Evolutionary conservation across 2,888 invertebrate genomes (phyloP), one percentile per base, ranked within the genome.

Genomic region (Aproaerema taeniolella): DNA sequence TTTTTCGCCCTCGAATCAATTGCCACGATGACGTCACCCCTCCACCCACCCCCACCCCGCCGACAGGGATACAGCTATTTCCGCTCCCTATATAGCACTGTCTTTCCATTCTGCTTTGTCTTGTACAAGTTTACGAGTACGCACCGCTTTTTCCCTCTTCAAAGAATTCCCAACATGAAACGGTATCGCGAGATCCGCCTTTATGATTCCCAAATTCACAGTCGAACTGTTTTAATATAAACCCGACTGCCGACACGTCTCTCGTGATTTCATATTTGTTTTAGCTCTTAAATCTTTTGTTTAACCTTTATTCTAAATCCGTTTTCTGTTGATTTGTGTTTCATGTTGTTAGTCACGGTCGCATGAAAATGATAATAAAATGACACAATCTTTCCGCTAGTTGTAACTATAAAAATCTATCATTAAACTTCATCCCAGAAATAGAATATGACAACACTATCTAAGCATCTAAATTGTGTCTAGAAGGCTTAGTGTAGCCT

Each of bases 1-100:
- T 79, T 78, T 78, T 81, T 74, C 76, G 73, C 73, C 73, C 68
- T 65, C 69, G 71, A 81, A 82, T 82, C 81, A 82, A 82, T 82
- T 80, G 77, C 67, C 70, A 73, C 67, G 63, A 67, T 82, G 79
- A 82, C 80, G 80, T 79, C 80, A 77, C 66, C 53, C 51, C 14
- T 8, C 31, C 48, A 42, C 58, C 56, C 46, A 47, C 55, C 55
- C 53, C 55, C 55, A 55, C 60, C 59, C 61, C 61, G 66, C 59
- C 59, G 63, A 62, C 66, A 67, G 64, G 65, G 65, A 77, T 68
- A 68, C 57, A 61, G 65, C 71, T 67, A 71, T 75, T 77, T 77
- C 72, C 71, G 63, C 57, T 67, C 58, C 65, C 71, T 67, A 61
- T 61, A 65, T 59, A 67, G 65, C 58, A 54, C 58, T 61, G 61